Evolutionary conservation across 2,888 invertebrate genomes (phyloP), one percentile per base, ranked within the genome.

Genomic region (Machimus rusticus): DNA sequence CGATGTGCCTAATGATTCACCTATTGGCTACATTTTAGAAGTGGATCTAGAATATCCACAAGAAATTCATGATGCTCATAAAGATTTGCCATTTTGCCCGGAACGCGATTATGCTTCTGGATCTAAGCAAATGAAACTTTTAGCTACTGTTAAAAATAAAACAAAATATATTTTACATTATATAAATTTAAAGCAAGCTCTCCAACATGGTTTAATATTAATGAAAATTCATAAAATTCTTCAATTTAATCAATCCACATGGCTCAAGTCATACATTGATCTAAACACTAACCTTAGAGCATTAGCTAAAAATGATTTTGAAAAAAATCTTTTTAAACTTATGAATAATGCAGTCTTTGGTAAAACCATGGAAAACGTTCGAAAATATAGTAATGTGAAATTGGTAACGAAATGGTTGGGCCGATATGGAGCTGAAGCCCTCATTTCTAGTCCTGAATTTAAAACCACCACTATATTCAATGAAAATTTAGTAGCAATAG

Each of bases 151-250:
- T 81, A 51, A 43, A 43, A 74, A 28, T 28, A 90, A 91, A 88
- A 28, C 51, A 39, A 89, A 90, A 14, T 91, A 91, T 87, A 87
- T 91, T 0, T 90, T 91, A 19, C 91, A 91, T 87, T 91, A 90
- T 37, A 84, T 89, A 28, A 89, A 89, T 86, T 87, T 91, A 5
- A 89, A 90, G 74, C 89, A 90, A 86, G 89, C 89, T 88, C 51
- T 92, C 2, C 77, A 89, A 23, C 84, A 90, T 39, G 91, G 91
- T 0, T 74, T 91, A 19, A 89, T 87, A 86, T 55, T 91, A 16
- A 88, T 34, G 43, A 91, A 90, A 89, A 90, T 91, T 37, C 90
- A 91, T 88, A 86, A 90, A 14, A 88, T 90, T 12, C 57, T 91
- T 12, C 28, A 87, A 39, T 91, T 91, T 88, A 86, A 88, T 19